These are phyloP conservation scores for Euleptes europaea DNA, from an alignment of 2,113 vertebrate genomes.

Conservation along the genomic window DNA sequence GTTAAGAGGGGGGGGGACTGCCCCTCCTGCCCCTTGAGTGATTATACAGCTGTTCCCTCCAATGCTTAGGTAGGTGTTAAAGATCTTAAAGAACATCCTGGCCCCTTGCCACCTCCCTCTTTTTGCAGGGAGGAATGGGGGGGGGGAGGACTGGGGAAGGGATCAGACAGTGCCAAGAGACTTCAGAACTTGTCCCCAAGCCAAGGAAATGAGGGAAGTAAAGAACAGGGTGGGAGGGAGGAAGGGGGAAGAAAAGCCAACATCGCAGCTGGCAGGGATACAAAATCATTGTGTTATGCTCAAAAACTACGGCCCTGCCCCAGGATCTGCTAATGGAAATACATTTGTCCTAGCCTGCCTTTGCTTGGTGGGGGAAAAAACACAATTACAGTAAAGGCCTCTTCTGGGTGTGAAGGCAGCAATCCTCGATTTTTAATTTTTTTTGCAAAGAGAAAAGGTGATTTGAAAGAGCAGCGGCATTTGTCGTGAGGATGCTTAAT, in stretches of 20 bases:
- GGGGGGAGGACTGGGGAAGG: constrained; percentile 4
- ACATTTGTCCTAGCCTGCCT: constrained; percentile 33
- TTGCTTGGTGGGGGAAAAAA: not conserved
- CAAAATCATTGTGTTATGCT: constrained; percentile 23
- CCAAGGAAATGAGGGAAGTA: constrained; percentile 7
- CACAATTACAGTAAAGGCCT: not conserved
- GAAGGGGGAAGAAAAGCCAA: not conserved
- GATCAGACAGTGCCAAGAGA: not conserved
- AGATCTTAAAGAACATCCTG: constrained; percentile 4
- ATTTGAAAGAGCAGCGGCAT: not conserved
- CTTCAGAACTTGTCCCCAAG: constrained; percentile 4
- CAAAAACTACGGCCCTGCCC: not conserved
- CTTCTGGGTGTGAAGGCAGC: too few relatives aligned
- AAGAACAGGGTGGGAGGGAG: not conserved
- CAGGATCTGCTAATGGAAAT: not conserved
- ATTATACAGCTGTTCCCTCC: not conserved
- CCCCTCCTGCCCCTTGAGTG: not conserved
- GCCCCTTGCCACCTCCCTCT: constrained; percentile 25
- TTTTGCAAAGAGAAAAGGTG: too few relatives aligned
- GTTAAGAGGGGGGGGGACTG: not conserved
- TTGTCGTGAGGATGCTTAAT: too few relatives aligned
- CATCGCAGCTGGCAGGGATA: not conserved
- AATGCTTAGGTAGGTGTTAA: not conserved
- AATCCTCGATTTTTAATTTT: too few relatives aligned
- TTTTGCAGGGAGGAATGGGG: not conserved